Percentiles rank a stretch among this genome's conserved stretches.
Conservation (phyloP, 2,113 vertebrate species). For the Solenodon paradoxus region DNA sequence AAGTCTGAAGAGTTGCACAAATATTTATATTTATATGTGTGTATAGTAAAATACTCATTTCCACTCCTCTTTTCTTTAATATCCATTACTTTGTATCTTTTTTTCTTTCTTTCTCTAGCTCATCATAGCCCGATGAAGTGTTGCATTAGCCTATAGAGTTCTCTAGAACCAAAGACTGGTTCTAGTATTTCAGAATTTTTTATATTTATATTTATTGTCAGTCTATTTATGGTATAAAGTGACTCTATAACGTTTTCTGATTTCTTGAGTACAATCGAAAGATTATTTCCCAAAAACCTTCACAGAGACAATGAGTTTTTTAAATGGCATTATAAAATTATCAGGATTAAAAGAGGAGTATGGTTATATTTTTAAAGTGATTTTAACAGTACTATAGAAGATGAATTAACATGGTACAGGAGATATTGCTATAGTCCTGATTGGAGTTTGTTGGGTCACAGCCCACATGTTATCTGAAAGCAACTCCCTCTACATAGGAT, state of each 20-base stretch:
- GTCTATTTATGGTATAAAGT: neutral
- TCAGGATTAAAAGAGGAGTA: neutral
- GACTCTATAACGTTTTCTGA: neutral
- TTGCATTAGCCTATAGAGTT: neutral
- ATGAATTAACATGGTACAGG: neutral
- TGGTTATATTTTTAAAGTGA: neutral
- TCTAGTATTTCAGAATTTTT: neutral
- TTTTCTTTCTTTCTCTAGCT: too few relatives aligned
- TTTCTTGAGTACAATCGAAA: neutral
- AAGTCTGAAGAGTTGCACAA: neutral
- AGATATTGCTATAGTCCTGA: neutral
- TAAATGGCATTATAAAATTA: neutral
- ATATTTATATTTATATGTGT: neutral
- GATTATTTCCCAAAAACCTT: neutral
- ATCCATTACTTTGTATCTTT: neutral
- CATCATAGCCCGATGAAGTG: neutral
- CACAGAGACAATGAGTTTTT: neutral
- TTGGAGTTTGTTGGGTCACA: too few relatives aligned
- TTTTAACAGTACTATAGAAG: neutral
- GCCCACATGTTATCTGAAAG: too few relatives aligned
- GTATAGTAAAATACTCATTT: neutral
- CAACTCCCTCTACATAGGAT: too few relatives aligned
- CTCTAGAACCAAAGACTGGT: neutral
- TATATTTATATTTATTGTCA: neutral
- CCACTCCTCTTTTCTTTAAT: neutral